These are phyloP conservation scores for Altica lythri DNA, from an alignment of 2,888 invertebrate genomes.

Conservation along the genomic window DNA sequence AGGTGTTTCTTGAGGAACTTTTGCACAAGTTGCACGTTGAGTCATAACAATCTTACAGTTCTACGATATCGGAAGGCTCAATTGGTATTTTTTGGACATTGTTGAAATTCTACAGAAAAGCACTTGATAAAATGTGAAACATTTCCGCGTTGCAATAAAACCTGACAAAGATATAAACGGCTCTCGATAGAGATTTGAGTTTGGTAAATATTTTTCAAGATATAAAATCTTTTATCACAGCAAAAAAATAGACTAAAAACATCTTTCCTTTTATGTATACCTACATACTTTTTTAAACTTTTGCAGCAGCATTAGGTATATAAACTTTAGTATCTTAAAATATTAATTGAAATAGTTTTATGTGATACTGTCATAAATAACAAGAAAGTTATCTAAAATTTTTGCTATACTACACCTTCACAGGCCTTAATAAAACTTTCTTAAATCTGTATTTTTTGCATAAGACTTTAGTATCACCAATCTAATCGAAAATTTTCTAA, in stretches of 20 bases:
- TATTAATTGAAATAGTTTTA: slow-evolving; percentile 28
- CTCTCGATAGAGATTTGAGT: background rate
- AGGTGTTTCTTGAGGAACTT: too few relatives aligned
- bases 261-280: background rate
- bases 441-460: slow-evolving; percentile 48
- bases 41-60: too few relatives aligned
- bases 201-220: background rate
- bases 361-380: slow-evolving; percentile 38
- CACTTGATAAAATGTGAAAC: too few relatives aligned
- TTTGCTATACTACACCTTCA: slow-evolving; percentile 40
- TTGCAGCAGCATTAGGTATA: background rate
- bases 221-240: background rate
- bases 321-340: background rate
- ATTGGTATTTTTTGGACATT: too few relatives aligned
- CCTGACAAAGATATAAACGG: background rate
- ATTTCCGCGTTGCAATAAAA: background rate
- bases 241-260: too few relatives aligned
- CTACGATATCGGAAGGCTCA: too few relatives aligned
- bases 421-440: slow-evolving; percentile 38
- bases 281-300: background rate
- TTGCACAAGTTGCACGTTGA: too few relatives aligned
- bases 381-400: slow-evolving; percentile 41
- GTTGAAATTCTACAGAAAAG: too few relatives aligned
- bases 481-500: slow-evolving; percentile 53
- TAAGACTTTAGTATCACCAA: slow-evolving; percentile 60